Percentiles rank a stretch among this genome's conserved stretches.
phyloP scores from a whole-genome alignment of 2,797 vertebrate genomes.

The Protonibea diacanthus region DNA sequence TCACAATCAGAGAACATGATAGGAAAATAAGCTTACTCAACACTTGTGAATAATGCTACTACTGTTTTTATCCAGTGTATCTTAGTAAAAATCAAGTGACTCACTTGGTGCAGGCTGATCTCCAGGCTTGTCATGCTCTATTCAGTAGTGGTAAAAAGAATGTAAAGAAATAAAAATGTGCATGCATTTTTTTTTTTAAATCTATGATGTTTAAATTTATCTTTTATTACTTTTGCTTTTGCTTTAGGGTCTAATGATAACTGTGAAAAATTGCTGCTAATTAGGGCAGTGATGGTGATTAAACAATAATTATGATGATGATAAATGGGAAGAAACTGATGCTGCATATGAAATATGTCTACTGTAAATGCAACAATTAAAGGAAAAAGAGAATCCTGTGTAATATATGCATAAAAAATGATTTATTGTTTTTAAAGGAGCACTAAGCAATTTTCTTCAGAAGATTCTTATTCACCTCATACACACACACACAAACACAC shows the following conservation, averaged over 20 bases:
- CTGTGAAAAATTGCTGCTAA: constrained; percentile 33
- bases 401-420: neutral
- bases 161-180: constrained; percentile 37
- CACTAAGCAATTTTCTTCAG: constrained; percentile 8
- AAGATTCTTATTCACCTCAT: neutral
- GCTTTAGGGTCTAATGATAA: constrained; percentile 13
- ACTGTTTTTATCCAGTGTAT: constrained; percentile 54
- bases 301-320: neutral
- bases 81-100: constrained; percentile 59
- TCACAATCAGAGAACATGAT: constrained; percentile 28
- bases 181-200: constrained; percentile 64
- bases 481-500: no score
- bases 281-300: constrained; percentile 11
- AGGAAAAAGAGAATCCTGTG: neutral
- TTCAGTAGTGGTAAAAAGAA: constrained; percentile 57
- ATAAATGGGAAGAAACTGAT: neutral
- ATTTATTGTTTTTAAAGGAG: constrained; percentile 25
- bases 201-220: constrained; percentile 11
- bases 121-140: constrained; percentile 38
- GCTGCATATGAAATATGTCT: constrained; percentile 35
- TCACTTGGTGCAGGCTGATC: constrained; percentile 42
- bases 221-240: constrained; percentile 24
- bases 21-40: constrained; percentile 29
- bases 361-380: constrained; percentile 28
- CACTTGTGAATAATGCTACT: constrained; percentile 42